A percentile compares a stretch with the other conserved stretches of the same genome.
Conservation (phyloP, 2,888 invertebrate genomes). For the Stenotaenia linearis region DNA sequence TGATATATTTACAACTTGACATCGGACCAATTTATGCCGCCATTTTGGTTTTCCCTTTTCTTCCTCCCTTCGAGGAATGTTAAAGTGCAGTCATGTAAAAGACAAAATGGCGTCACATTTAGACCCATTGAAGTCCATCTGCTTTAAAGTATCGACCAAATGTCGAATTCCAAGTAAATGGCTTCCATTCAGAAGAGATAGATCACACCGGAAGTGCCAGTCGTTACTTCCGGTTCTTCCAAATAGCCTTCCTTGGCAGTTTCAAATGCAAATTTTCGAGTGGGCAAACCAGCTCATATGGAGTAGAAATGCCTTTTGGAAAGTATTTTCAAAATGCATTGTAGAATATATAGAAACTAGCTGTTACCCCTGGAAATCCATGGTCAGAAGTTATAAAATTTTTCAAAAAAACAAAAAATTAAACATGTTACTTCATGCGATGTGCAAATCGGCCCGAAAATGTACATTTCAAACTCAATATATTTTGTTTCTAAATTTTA, state of each 20-base stretch:
- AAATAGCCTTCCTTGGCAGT: background rate
- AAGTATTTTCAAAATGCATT: no score
- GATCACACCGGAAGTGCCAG: slow-evolving; percentile 6
- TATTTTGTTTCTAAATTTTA: no score
- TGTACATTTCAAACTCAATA: no score
- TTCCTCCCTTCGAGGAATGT: no score
- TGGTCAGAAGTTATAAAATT: no score
- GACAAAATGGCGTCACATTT: slow-evolving; percentile 2
- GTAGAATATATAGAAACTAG: no score
- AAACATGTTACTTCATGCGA: no score
- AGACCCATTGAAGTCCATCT: background rate
- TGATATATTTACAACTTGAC: background rate
- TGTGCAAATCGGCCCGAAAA: no score
- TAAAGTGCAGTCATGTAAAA: background rate
- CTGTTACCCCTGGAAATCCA: no score
- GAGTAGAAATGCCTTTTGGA: background rate
- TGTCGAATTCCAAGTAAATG: background rate
- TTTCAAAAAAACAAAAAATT: no score
- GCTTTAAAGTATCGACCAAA: background rate
- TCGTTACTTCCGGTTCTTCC: slow-evolving; percentile 19
- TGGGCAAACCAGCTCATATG: background rate
- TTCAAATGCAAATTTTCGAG: background rate
- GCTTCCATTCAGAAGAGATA: slow-evolving; percentile 1
- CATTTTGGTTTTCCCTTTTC: background rate
- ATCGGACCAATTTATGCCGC: background rate